These are phyloP conservation scores for Apamea sordens DNA, from an alignment of 2,888 invertebrate genomes.

Conservation along the genomic window DNA sequence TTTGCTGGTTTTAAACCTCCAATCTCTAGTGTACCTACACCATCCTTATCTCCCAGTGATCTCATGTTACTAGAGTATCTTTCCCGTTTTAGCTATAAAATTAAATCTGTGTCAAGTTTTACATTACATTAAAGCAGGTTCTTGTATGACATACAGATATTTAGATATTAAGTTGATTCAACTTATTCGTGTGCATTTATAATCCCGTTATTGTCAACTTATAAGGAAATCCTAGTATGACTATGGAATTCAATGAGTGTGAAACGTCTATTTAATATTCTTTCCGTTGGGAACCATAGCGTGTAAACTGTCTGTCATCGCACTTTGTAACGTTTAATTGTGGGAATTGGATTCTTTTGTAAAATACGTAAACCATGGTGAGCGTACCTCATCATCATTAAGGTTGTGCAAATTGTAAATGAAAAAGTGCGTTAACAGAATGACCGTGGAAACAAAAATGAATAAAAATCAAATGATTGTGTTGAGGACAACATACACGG, in stretches of 20 bases:
- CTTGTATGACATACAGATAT: not conserved
- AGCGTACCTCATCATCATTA: slow-evolving; percentile 37
- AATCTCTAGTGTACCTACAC: not conserved
- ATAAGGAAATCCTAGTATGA: slow-evolving; percentile 26
- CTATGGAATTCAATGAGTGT: slow-evolving; percentile 19
- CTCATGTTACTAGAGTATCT: not conserved
- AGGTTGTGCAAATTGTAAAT: slow-evolving; percentile 44
- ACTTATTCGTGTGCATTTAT: not conserved
- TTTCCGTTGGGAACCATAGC: slow-evolving; percentile 49
- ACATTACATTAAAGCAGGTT: slow-evolving; percentile 10
- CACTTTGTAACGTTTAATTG: slow-evolving; percentile 58
- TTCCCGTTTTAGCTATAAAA: not conserved
- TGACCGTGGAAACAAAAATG: slow-evolving; percentile 39
- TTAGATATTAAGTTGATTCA: not conserved
- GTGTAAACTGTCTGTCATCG: slow-evolving; percentile 24
- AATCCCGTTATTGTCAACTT: not conserved
- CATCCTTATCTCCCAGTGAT: not conserved
- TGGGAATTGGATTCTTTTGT: slow-evolving; percentile 57
- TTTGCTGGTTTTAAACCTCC: not conserved
- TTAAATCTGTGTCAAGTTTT: not conserved
- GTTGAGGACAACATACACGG: not conserved
- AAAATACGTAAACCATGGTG: slow-evolving; percentile 44
- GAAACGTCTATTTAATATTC: slow-evolving; percentile 38
- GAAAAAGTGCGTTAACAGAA: slow-evolving; percentile 26
- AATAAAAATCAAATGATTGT: slow-evolving; percentile 11